Evolutionary conservation across 2,113 vertebrate genomes (phyloP).

Genomic region (Scytalopus superciliaris): DNA sequence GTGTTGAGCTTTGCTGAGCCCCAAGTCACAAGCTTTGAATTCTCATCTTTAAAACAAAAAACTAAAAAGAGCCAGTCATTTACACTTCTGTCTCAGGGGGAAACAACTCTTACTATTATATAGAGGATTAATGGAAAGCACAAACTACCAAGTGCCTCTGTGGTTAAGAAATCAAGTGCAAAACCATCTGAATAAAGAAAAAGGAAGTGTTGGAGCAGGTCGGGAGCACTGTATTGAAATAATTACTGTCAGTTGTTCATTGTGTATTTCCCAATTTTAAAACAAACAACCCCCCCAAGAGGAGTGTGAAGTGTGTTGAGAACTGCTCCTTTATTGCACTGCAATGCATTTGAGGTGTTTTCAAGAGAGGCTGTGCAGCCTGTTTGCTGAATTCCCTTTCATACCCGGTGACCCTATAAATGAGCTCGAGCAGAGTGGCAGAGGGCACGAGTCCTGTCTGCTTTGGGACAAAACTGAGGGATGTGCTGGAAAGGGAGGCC

Average conservation of each 20-base stretch:
- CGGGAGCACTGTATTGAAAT: conserved; percentile 20
- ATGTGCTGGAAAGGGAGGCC: not conserved
- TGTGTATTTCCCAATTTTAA: not conserved
- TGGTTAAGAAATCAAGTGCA: conserved; percentile 36
- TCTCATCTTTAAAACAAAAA: not conserved
- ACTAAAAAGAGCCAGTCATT: not conserved
- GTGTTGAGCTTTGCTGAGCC: conserved; percentile 45
- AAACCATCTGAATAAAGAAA: not conserved
- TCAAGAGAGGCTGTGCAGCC: accelerated
- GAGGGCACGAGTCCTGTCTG: not conserved
- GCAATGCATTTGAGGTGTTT: not conserved
- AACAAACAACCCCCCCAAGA: not conserved
- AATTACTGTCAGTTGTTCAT: conserved; percentile 29
- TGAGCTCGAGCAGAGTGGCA: not conserved
- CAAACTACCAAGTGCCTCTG: not conserved
- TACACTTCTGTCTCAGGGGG: conserved; percentile 24
- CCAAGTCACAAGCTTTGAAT: conserved; percentile 35
- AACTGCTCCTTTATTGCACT: not conserved
- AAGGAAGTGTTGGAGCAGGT: conserved; percentile 41
- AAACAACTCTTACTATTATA: conserved; percentile 8
- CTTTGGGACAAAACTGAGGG: not conserved
- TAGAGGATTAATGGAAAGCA: conserved; percentile 30
- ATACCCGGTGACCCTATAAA: not conserved
- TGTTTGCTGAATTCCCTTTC: not conserved
- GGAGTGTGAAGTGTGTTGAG: not conserved